phyloP scores from a whole-genome alignment of 2,797 vertebrate species.

The Coregonus ussuriensis region DNA sequence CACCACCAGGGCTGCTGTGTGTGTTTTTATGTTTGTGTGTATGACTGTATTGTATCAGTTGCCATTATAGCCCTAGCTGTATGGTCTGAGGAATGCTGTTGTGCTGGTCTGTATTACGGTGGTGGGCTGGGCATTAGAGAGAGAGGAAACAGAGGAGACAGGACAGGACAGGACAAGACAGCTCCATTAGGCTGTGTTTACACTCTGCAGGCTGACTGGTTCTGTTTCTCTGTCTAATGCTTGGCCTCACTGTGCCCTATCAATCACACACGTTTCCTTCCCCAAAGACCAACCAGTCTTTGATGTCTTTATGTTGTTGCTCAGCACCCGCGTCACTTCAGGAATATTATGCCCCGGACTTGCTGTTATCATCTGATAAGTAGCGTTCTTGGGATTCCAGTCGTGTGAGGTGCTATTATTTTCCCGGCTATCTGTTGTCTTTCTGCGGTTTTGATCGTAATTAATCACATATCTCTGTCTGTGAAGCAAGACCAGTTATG shows the following conservation, averaged over 20 bases:
- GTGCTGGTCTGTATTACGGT: conserved; percentile 47
- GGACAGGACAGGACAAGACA: not conserved
- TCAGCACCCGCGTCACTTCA: conserved; percentile 44
- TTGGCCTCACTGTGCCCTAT: conserved; percentile 44
- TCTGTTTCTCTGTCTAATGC: conserved; percentile 39
- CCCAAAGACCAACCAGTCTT: conserved; percentile 6
- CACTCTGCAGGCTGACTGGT: conserved; percentile 23
- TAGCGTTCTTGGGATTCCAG: conserved; percentile 54
- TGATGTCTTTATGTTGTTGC: conserved; percentile 15
- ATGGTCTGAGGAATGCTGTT: too few species aligned
- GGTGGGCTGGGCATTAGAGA: conserved; percentile 44
- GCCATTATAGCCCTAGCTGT: too few species aligned
- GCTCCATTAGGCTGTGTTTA: conserved; percentile 71
- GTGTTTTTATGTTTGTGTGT: not conserved
- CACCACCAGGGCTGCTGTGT: not conserved
- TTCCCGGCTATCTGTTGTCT: conserved; percentile 26
- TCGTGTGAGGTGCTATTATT: conserved; percentile 31
- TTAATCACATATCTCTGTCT: not conserved
- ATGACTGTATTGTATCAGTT: not conserved
- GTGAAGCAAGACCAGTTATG: conserved; percentile 4
- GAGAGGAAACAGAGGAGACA: conserved; percentile 1
- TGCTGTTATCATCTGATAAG: conserved; percentile 37
- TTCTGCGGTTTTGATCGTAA: conserved; percentile 19
- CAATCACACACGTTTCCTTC: conserved; percentile 45
- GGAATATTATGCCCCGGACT: conserved; percentile 47